A percentile compares a stretch with the other conserved stretches of the same genome.
These are phyloP conservation scores for Lagenorhynchus albirostris DNA, from an alignment of 2,113 vertebrate species.

Conservation along the genomic window DNA sequence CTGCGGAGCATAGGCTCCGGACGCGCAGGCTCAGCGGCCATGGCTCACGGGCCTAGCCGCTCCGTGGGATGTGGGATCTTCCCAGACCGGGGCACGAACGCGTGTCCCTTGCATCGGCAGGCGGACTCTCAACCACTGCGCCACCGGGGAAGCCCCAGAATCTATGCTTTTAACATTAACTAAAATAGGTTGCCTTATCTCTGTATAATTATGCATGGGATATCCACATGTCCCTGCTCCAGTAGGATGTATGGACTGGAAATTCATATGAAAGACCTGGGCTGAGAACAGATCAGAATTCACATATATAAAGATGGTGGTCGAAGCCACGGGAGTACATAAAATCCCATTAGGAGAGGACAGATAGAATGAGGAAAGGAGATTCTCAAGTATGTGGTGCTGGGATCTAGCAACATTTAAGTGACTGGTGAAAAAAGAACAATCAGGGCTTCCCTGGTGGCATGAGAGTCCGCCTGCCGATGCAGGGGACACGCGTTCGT, in stretches of 20 bases:
- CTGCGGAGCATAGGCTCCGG: too few species aligned
- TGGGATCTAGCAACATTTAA: neutral
- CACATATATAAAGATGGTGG: neutral
- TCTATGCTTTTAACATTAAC: neutral
- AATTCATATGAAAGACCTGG: neutral
- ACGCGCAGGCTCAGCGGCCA: too few species aligned
- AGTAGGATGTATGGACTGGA: neutral
- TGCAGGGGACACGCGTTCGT: too few species aligned
- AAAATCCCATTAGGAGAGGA: neutral
- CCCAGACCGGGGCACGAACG: too few species aligned
- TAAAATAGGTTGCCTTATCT: neutral
- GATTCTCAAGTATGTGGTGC: neutral
- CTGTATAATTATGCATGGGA: neutral
- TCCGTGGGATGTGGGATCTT: too few species aligned
- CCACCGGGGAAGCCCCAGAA: neutral
- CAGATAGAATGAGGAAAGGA: neutral
- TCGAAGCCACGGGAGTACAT: neutral
- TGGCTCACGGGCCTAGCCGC: too few species aligned
- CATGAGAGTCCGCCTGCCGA: too few species aligned
- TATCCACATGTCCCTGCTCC: neutral
- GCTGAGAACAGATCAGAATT: neutral
- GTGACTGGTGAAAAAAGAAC: neutral
- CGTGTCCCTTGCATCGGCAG: too few species aligned
- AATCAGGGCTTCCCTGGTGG: neutral
- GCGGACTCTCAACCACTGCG: too few species aligned